Conservation (phyloP, 2,113 vertebrate genomes). For the Gymnocephalus cernua region DNA sequence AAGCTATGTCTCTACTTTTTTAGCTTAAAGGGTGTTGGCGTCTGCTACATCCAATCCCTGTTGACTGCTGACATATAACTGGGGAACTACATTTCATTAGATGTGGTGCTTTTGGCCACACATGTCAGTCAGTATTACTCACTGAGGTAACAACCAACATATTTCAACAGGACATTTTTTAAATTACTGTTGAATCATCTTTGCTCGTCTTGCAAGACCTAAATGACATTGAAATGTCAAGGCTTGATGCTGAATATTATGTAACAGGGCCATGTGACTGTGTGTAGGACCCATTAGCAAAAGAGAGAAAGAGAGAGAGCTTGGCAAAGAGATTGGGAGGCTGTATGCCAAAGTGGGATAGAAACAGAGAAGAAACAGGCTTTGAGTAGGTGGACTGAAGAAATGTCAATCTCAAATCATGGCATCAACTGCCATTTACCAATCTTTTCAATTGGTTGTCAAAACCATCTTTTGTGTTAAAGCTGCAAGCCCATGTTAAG, state of each 20-base stretch:
- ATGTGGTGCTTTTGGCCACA: background rate
- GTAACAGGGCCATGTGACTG: constrained; percentile 53
- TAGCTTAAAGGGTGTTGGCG: background rate
- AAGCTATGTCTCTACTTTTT: too few species aligned
- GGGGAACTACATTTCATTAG: background rate
- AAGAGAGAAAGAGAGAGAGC: constrained; percentile 20
- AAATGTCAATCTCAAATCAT: constrained; percentile 30
- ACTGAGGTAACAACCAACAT: constrained; percentile 15
- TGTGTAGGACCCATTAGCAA: constrained; percentile 34
- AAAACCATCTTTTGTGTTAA: constrained; percentile 10
- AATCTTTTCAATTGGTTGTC: background rate
- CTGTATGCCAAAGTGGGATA: constrained; percentile 41
- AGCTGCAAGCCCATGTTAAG: background rate
- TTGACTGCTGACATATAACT: background rate
- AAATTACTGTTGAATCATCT: constrained; percentile 27
- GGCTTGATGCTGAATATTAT: constrained; percentile 45
- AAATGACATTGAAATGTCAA: constrained; percentile 25
- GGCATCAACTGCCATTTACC: background rate
- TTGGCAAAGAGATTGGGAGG: constrained; percentile 35
- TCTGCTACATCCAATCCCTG: background rate
- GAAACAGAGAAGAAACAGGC: constrained; percentile 52
- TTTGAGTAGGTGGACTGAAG: constrained; percentile 61
- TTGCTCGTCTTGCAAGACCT: constrained; percentile 37
- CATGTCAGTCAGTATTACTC: background rate
- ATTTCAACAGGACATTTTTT: constrained; percentile 28